Percentiles rank a stretch among this genome's conserved stretches.
phyloP scores from a whole-genome alignment of 2,113 vertebrate species.

The Cyprinodon variegatus region DNA sequence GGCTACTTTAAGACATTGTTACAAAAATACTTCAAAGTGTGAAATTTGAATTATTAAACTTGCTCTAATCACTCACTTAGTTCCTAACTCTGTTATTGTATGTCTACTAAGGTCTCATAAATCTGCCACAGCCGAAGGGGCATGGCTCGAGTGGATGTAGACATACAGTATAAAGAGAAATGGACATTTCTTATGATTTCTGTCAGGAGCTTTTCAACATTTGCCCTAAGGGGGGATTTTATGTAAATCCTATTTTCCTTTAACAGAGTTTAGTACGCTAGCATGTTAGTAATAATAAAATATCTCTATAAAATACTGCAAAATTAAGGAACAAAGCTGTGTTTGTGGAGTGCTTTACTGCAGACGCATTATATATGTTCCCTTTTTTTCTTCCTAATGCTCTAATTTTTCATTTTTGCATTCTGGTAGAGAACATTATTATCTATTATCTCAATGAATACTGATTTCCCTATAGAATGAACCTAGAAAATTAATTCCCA shows the following conservation, averaged over 20 bases:
- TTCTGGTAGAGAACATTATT: background rate
- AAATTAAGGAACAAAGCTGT: background rate
- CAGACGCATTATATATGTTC: background rate
- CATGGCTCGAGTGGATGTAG: constrained; percentile 5
- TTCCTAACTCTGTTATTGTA: constrained; percentile 36
- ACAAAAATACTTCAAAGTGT: constrained; percentile 59
- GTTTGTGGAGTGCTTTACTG: background rate
- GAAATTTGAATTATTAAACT: constrained; percentile 64
- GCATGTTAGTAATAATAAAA: background rate
- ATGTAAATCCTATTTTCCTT: background rate
- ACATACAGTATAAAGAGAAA: constrained; percentile 4
- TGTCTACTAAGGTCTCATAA: constrained; percentile 49
- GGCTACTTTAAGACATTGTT: constrained; percentile 53
- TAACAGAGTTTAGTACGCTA: background rate
- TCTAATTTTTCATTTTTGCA: background rate
- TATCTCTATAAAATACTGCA: background rate
- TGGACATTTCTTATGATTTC: background rate
- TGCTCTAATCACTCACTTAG: constrained; percentile 61
- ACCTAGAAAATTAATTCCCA: background rate
- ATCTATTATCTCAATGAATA: background rate
- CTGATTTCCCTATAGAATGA: constrained; percentile 6
- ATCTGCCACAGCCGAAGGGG: constrained; percentile 33
- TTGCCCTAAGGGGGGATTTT: background rate
- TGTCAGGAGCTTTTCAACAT: constrained; percentile 5
- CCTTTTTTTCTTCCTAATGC: background rate